Conservation (phyloP, 2,113 vertebrate species). For the Carollia perspicillata region DNA sequence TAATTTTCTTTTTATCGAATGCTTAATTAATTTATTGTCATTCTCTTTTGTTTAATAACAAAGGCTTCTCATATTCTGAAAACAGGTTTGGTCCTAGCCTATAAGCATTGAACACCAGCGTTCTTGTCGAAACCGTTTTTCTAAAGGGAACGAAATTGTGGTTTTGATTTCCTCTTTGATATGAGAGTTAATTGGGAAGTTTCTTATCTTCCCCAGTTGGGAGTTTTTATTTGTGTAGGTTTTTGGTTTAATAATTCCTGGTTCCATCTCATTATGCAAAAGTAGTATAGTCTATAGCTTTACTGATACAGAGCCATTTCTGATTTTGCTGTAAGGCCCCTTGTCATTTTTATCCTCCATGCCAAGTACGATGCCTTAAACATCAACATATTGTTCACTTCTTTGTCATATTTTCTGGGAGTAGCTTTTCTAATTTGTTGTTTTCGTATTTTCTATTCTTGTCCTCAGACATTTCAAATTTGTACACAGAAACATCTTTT, state of each 20-base stretch:
- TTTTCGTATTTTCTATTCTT: not conserved
- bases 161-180: conserved; percentile 54
- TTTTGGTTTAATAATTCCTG: conserved; percentile 45
- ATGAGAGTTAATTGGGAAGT: conserved; percentile 43
- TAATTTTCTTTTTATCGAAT: conserved; percentile 72
- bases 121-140: conserved; percentile 43
- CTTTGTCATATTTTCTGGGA: not conserved
- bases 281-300: not conserved
- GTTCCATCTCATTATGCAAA: not conserved
- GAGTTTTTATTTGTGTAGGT: conserved; percentile 33
- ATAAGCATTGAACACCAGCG: conserved; percentile 35
- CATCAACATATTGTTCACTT: not conserved
- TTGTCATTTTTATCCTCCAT: not conserved
- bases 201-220: conserved; percentile 20
- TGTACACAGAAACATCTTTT: not conserved
- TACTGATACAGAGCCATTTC: not conserved
- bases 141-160: conserved; percentile 39
- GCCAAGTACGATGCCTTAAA: not conserved
- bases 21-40: conserved; percentile 74
- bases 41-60: conserved; percentile 73
- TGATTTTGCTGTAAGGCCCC: not conserved
- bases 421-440: not conserved
- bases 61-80: conserved; percentile 60
- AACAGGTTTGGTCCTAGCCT: conserved; percentile 49
- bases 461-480: not conserved